Base-by-base conservation (phyloP, 2,797 vertebrate genomes). In the Rallus crepitans region DNA sequence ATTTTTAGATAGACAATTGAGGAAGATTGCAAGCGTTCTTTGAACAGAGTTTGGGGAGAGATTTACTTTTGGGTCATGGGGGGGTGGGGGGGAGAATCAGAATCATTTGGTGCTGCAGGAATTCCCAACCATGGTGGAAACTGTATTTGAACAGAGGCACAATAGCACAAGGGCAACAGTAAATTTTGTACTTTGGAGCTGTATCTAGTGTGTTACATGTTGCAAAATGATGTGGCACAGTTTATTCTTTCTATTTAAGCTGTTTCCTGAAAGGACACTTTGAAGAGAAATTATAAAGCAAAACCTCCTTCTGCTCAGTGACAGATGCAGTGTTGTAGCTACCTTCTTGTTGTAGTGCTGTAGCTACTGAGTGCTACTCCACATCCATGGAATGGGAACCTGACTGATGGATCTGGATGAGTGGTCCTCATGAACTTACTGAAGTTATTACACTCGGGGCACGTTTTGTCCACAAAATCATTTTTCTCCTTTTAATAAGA, bases 401-500 rank as follows among this genome's bases (percentile, higher is more conserved):
- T 47, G 9, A 8, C 21, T 21, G 60, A 39, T 6, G 30, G 48
- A 69, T 14, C 11, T 19, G 48, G 30, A 6, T 37, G 50, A 3
- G 28, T 15, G 12, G 27, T 52, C 55, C 72, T 42, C 0, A 4
- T 28, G 7, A 56, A 81, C 9, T 45, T 25, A 8, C 3, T 6
- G 7, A 33, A 60, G 9, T 66, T 28, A 25, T 56, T 52, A 21
- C 53, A 85, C 9, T 45, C 39, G 39, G 30, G 48, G 28, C 42
- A 82, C 50, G 5, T 56, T 82, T 82, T 11, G 7, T 16, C 69
- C 37, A 37, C 65, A 90, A 68, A 61, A 33, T 78, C 40, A 19
- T 94, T 89, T 89, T 84, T 68, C 53, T 84, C 31, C 59, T 71
- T 57, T 52, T 55, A 85, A 50, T 68, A 80, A 33, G 17, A 63